A percentile compares a stretch with the other conserved stretches of the same genome.
These are phyloP conservation scores for Mamestra configurata DNA, from an alignment of 1,140 invertebrate species.

Conservation along the genomic window DNA sequence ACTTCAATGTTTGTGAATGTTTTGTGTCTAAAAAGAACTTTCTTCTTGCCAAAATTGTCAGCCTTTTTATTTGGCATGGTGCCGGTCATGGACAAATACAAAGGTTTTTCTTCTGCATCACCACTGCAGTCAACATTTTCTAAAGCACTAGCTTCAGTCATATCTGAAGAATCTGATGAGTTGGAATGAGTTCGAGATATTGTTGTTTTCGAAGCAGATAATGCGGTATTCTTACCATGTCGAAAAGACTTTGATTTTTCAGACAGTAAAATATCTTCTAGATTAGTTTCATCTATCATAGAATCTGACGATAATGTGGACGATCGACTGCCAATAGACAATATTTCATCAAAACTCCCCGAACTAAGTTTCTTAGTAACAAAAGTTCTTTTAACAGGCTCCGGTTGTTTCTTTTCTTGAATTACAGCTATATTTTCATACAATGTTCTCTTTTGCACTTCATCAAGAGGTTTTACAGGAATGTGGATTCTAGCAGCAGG, in stretches of 20 bases:
- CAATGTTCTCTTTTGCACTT: slow-evolving; percentile 62
- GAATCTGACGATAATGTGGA: slow-evolving; percentile 82
- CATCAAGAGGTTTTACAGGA: slow-evolving; percentile 64
- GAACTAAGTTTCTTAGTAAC: slow-evolving; percentile 53
- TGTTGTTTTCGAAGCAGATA: slow-evolving; percentile 62
- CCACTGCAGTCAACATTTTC: slow-evolving; percentile 84
- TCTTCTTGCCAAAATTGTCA: slow-evolving; percentile 67
- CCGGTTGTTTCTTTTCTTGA: slow-evolving; percentile 66
- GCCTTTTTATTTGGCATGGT: slow-evolving; percentile 78
- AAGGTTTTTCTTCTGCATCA: slow-evolving; percentile 69
- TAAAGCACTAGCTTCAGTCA: slow-evolving; percentile 79
- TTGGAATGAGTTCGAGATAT: slow-evolving; percentile 70
- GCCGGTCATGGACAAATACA: slow-evolving; percentile 81
- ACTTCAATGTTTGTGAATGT: slow-evolving; percentile 84
- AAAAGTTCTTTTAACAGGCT: slow-evolving; percentile 70
- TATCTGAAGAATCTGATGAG: slow-evolving; percentile 74
- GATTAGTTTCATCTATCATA: slow-evolving; percentile 81
- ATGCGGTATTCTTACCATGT: slow-evolving; percentile 61
- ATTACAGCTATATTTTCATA: slow-evolving; percentile 78
- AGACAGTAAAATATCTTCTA: slow-evolving; percentile 83
- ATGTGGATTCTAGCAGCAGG: slow-evolving; percentile 78
- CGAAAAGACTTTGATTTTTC: slow-evolving; percentile 83
- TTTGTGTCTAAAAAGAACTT: slow-evolving; percentile 84
- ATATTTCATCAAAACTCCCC: slow-evolving; percentile 52
- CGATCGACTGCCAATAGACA: slow-evolving; percentile 69